Evolutionary conservation across 2,888 invertebrate genomes (phyloP), one percentile per base, ranked within the genome.

Genomic region (Venustoraphidia nigricollis): DNA sequence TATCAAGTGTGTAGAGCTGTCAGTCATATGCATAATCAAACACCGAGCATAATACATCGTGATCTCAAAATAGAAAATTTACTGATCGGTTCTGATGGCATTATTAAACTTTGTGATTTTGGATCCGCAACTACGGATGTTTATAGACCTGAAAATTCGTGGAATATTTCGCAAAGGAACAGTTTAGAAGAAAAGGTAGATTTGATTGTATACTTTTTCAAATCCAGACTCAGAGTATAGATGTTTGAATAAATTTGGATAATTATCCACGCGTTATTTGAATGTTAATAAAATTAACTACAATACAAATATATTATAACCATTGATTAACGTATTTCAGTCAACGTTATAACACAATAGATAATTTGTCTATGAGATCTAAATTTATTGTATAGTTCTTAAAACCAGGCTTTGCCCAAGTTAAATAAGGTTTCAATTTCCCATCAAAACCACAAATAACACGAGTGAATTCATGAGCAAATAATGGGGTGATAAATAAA

Each of bases 61-160:
- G 97, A 97, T 73, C 80, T 97, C 59, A 97, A 97, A 74, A 76
- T 90, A 55, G 97, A 97, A 73, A 97, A 97, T 69, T 81, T 97
- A 60, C 70, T 98, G 53, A 77, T 97, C 57, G 85, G 89, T 53
- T 75, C 74, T 58, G 84, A 90, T 68, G 91, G 91, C 60, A 72
- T 73, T 59, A 79, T 97, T 44, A 97, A 96, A 67, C 71, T 97
- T 53, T 98, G 97, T 71, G 97, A 97, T 72, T 97, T 97, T 71
- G 97, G 97, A 34, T 95, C 95, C 54, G 86, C 94, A 2, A 93
- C 94, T 10, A 83, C 81, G 10, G 84, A 90, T 61, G 71, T 79
- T 45, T 85, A 81, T 63, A 65, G 77, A 45, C 95, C 95, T 9
- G 90, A 93, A 65, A 76, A 83, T 27, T 81, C 83, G 41, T 97